Percentiles rank a stretch among this genome's conserved stretches.
Evolutionary conservation across 2,113 vertebrate genomes (phyloP).

Genomic region (Delphinus delphis): DNA sequence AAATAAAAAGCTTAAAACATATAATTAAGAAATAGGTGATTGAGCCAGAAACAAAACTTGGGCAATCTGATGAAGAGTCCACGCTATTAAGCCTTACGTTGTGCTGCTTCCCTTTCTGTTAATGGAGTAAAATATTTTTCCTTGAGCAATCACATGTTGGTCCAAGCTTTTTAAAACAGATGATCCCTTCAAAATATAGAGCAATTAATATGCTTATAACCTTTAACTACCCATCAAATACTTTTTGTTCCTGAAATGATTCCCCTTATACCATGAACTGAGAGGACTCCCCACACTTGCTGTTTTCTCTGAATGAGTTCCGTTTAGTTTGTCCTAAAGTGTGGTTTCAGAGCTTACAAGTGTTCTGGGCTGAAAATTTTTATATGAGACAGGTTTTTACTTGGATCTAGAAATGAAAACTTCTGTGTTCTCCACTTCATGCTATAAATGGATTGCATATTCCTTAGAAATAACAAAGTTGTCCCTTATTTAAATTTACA

Average conservation of each 20-base stretch:
- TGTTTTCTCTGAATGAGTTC: background rate
- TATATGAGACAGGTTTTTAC: background rate
- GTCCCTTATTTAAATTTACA: background rate
- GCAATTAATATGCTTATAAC: background rate
- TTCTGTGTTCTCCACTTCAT: background rate
- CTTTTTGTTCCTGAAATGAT: background rate
- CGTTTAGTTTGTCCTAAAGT: background rate
- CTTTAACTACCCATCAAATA: background rate
- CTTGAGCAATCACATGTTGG: background rate
- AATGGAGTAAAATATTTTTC: background rate
- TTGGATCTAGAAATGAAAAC: background rate
- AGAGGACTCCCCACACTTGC: background rate
- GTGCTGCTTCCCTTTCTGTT: background rate
- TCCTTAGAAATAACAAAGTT: background rate
- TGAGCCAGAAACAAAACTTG: background rate
- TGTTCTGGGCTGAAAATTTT: background rate
- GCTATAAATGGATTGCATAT: background rate
- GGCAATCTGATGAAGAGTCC: background rate
- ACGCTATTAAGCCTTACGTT: background rate
- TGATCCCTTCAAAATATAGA: background rate
- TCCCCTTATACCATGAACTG: background rate
- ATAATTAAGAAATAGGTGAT: background rate
- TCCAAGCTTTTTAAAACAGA: background rate
- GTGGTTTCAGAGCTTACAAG: background rate
- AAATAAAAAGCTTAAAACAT: background rate